Percentiles rank a stretch among this genome's conserved stretches.
Evolutionary conservation across 2,113 vertebrate genomes (phyloP).

Genomic region (Barbus barbus): DNA sequence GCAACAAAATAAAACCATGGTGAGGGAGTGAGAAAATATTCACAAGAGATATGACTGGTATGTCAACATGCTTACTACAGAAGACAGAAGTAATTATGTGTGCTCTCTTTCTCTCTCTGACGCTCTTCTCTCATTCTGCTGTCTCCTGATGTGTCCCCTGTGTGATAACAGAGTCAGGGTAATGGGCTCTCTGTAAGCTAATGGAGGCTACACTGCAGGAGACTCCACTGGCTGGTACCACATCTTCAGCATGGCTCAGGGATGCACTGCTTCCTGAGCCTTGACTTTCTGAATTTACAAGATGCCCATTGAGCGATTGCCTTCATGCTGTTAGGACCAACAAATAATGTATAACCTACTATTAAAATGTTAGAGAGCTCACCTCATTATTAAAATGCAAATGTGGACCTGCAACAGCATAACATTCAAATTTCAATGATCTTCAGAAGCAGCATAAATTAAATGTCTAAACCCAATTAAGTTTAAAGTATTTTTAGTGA

Average conservation of each 20-base stretch:
- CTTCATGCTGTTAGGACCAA: background rate
- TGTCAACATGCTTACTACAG: conserved; percentile 24
- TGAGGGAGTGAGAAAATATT: conserved; percentile 18
- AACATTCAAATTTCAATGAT: conserved; percentile 5
- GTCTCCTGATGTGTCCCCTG: conserved; percentile 36
- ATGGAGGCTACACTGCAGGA: conserved; percentile 32
- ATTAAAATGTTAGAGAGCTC: background rate
- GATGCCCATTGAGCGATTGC: conserved; percentile 10
- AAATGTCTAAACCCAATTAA: no score
- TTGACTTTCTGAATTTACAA: background rate
- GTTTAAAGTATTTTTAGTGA: no score
- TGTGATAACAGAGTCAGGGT: conserved; percentile 27
- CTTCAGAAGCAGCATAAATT: background rate
- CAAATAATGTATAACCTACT: conserved; percentile 3
- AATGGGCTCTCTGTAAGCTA: conserved; percentile 42
- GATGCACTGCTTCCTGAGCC: background rate
- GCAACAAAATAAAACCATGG: background rate
- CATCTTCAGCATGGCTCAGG: background rate
- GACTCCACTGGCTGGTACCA: conserved; percentile 3
- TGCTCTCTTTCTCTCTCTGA: background rate
- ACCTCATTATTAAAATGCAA: conserved; percentile 39
- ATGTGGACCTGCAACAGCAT: conserved; percentile 16
- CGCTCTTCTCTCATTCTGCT: conserved; percentile 6
- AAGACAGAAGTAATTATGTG: conserved; percentile 40
- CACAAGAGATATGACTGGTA: conserved; percentile 29